phyloP scores from a whole-genome alignment of 2,797 vertebrate species.

The Lepus oiostolus region DNA sequence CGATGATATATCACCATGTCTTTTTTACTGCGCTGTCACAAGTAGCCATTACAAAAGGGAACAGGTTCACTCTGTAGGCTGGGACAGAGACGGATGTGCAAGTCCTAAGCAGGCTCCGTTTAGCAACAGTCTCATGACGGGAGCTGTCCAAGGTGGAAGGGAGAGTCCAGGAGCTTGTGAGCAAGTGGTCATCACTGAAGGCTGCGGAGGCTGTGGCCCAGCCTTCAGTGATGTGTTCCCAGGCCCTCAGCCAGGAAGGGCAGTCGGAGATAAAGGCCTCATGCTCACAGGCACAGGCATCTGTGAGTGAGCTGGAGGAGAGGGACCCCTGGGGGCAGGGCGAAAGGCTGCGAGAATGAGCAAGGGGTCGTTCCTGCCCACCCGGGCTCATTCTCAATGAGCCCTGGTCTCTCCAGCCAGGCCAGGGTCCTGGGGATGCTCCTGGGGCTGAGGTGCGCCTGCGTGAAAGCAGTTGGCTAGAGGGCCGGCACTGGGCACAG shows the following conservation, averaged over 20 bases:
- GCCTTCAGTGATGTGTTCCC: too few relatives aligned
- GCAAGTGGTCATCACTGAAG: background rate
- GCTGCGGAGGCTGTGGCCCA: background rate
- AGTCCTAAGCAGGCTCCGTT: background rate
- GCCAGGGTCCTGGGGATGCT: background rate
- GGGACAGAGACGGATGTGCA: slow-evolving; percentile 55
- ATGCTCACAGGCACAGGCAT: background rate
- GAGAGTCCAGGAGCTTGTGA: background rate
- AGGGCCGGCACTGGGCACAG: too few relatives aligned
- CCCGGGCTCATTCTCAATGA: background rate
- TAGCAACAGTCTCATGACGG: background rate
- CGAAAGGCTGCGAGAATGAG: background rate
- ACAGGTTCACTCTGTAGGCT: slow-evolving; percentile 49
- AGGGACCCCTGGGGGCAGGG: background rate
- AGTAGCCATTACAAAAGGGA: slow-evolving; percentile 56
- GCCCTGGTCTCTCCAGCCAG: slow-evolving; percentile 12
- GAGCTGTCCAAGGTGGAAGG: slow-evolving; percentile 70
- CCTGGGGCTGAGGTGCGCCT: background rate
- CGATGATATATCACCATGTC: slow-evolving; percentile 19
- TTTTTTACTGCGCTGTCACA: slow-evolving; percentile 34
- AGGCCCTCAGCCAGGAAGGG: background rate
- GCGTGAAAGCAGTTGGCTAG: background rate
- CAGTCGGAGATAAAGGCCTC: background rate
- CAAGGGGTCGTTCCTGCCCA: background rate
- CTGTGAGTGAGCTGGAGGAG: background rate